Base-by-base conservation (phyloP, 2,888 invertebrate species). In the Callosobruchus maculatus region DNA sequence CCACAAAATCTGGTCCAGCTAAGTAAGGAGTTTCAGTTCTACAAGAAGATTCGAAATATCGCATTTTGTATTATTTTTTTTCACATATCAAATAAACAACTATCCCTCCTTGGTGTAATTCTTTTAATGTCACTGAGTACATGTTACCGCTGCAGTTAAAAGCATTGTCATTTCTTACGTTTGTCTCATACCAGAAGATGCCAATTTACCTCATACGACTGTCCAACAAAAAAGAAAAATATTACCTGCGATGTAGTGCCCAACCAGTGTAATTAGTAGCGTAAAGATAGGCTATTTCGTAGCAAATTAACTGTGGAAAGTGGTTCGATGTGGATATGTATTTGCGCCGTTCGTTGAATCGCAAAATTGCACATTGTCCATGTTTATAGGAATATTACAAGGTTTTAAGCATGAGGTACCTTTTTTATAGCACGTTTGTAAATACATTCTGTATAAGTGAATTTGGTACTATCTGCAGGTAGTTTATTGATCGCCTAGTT, bases 321-420 rank as follows among this genome's bases (percentile, higher is more conserved):
- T 49, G 7, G 49, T 49, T 49, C 49, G 49, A 49, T 49, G 49
- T 49, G 49, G 13, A 7, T 49, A 49, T 49, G 18, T 49, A 49
- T 49, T 49, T 49, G 49, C 49, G 13, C 49, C 49, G 13, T 13
- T 49, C 18, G 49, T 13, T 49, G 49, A 18, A 81, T 79, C 80
- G 80, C 74, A 80, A 77, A 82, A 86, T 86, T 86, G 86, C 86
- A 86, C 86, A 83, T 84, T 83, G 84, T 85, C 85, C 86, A 83
- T 82, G 78, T 74, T 21, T 68, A 80, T 81, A 81, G 81, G 82
- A 83, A 82, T 83, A 82, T 76, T 80, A 80, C 78, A 78, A 78
- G 79, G 78, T 80, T 81, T 81, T 79, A 79, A 79, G 80, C 76
- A 79, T 86, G 86, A 87, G 86, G 86, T 87, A 87, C 86, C 85